Percentiles rank a stretch among this genome's conserved stretches.
Evolutionary conservation across 23 tunicate species (phyloP).

Genomic region (Halocynthia roretzi): DNA sequence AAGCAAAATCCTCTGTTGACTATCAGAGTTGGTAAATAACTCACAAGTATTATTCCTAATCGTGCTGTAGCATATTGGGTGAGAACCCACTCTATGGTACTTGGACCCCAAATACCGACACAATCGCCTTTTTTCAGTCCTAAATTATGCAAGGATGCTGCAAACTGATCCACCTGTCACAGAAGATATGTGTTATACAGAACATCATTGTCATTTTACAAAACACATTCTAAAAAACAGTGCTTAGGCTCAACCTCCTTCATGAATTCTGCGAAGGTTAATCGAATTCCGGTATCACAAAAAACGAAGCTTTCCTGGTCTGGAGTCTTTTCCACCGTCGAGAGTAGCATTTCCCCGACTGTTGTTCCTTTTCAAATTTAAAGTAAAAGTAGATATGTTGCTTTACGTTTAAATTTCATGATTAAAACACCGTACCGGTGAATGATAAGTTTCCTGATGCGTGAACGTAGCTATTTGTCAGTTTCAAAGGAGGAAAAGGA

Average conservation of each 20-base stretch:
- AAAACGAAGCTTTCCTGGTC: slow-evolving; percentile 79
- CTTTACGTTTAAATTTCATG: too few relatives aligned
- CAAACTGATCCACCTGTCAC: slow-evolving; percentile 69
- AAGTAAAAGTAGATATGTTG: too few relatives aligned
- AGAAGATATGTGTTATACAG: neutral
- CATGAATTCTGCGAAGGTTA: slow-evolving; percentile 58
- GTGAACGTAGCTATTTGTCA: too few relatives aligned
- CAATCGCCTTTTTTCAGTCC: slow-evolving; percentile 82
- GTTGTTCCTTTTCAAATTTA: slow-evolving; percentile 16
- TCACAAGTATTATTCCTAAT: slow-evolving; percentile 71
- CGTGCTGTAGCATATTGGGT: slow-evolving; percentile 80
- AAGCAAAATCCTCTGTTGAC: too few relatives aligned
- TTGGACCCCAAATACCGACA: slow-evolving; percentile 97
- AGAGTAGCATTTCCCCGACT: slow-evolving; percentile 35
- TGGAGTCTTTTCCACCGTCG: slow-evolving; percentile 71
- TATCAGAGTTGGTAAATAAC: neutral
- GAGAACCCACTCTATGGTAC: slow-evolving; percentile 77
- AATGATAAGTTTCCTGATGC: too few relatives aligned
- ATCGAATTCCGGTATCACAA: slow-evolving; percentile 58
- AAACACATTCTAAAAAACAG: neutral
- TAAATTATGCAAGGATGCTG: slow-evolving; percentile 62
- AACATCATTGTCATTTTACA: neutral
- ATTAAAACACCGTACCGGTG: too few relatives aligned
- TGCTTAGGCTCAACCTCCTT: slow-evolving; percentile 35
- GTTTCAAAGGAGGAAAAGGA: too few relatives aligned